Evolutionary conservation across 2,888 invertebrate species (phyloP).

Genomic region (Zygaena filipendulae): DNA sequence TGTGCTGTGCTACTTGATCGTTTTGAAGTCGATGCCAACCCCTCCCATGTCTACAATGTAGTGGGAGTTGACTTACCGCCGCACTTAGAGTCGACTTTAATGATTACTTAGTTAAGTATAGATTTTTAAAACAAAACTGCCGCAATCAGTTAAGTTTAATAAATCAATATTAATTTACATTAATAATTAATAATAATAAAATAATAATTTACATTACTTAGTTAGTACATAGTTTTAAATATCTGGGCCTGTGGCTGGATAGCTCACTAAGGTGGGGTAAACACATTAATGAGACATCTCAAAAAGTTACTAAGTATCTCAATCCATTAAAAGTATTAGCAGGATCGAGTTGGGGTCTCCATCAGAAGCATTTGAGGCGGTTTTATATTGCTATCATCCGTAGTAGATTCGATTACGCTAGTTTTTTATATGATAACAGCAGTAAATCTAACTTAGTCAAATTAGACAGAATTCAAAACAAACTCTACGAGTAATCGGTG

Average conservation of each 20-base stretch:
- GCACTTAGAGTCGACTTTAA: no score
- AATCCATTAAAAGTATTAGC: conserved; percentile 19
- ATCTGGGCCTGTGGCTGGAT: conserved; percentile 22
- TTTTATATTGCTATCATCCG: conserved; percentile 18
- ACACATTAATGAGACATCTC: conserved; percentile 17
- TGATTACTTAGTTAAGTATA: no score
- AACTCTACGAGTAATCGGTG: conserved; percentile 10
- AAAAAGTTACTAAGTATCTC: conserved; percentile 16
- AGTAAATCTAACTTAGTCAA: conserved; percentile 7
- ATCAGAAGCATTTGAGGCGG: conserved; percentile 18
- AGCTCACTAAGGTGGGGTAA: conserved; percentile 17
- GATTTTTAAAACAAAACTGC: no score
- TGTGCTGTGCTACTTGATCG: no score
- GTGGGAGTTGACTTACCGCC: no score
- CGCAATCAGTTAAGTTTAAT: no score
- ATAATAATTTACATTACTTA: no score
- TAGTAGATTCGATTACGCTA: conserved; percentile 16
- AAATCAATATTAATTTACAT: no score
- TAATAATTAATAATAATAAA: no score
- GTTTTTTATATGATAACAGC: conserved; percentile 11
- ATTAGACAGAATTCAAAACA: conserved; percentile 12
- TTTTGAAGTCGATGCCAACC: no score
- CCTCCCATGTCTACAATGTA: no score
- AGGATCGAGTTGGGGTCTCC: conserved; percentile 20
- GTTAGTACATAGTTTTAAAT: conserved; percentile 15